A percentile compares a stretch with the other conserved stretches of the same genome.
Conservation (phyloP, 2,797 vertebrate genomes). For the Podarcis siculus region DNA sequence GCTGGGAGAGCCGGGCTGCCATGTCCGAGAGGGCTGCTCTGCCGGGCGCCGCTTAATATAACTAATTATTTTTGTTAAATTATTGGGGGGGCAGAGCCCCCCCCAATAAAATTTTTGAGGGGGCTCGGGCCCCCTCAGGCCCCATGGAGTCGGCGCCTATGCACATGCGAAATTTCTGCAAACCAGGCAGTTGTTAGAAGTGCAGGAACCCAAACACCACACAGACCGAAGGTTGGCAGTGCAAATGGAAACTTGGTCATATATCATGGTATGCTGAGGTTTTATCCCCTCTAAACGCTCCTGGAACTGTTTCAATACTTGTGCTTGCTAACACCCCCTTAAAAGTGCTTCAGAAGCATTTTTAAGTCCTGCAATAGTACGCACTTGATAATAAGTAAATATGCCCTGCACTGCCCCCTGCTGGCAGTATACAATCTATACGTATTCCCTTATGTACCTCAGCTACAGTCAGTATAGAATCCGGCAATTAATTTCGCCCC, state of each 20-base stretch:
- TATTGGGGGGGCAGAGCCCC: no score
- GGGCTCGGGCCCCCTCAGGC: no score
- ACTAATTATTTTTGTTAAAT: no score
- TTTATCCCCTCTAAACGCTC: background rate
- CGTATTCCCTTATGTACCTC: background rate
- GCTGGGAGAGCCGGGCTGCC: no score
- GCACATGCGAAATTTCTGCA: background rate
- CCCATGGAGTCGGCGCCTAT: no score
- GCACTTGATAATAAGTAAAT: background rate
- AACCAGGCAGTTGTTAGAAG: background rate
- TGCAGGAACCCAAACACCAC: background rate
- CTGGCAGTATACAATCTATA: background rate
- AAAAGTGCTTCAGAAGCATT: background rate
- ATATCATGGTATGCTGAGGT: background rate
- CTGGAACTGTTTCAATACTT: background rate
- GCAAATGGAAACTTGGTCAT: conserved; percentile 9
- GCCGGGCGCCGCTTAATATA: no score
- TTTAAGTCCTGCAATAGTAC: background rate
- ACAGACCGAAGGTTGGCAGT: background rate
- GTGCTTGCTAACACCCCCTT: background rate
- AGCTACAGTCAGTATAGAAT: background rate
- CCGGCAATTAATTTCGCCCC: background rate
- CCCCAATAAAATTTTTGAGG: no score
- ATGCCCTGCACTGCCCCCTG: background rate
- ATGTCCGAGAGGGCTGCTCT: no score